phyloP scores from a whole-genome alignment of 2,113 vertebrate genomes.

The Seriola quinqueradiata region DNA sequence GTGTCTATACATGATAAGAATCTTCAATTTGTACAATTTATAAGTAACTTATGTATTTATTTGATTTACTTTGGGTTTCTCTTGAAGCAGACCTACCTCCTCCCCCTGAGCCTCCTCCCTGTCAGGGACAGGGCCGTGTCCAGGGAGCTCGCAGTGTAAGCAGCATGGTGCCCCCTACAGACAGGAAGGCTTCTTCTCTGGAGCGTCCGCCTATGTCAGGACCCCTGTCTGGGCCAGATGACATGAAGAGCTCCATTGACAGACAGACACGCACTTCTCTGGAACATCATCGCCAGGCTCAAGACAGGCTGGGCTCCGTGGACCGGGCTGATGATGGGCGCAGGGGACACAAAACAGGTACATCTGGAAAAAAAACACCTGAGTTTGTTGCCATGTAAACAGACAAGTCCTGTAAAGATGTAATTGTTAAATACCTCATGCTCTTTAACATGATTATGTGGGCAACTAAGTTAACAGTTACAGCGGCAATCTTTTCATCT shows the following conservation, averaged over 20 bases:
- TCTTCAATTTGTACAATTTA: not conserved
- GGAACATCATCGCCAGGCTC: slow-evolving; percentile 93
- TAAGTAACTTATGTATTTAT: not conserved
- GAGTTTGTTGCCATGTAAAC: not conserved
- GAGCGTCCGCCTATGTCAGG: slow-evolving; percentile 91
- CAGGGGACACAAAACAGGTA: slow-evolving; percentile 92
- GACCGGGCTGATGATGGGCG: slow-evolving; percentile 91
- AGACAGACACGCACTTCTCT: slow-evolving; percentile 90
- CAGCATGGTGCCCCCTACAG: slow-evolving; percentile 84
- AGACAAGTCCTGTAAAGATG: not conserved
- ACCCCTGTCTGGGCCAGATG: slow-evolving; percentile 87
- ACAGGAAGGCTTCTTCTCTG: slow-evolving; percentile 94
- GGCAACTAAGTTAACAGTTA: not conserved
- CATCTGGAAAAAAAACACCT: slow-evolving; percentile 4
- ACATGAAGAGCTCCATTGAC: slow-evolving; percentile 92
- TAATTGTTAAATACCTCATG: not conserved
- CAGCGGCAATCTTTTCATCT: not conserved
- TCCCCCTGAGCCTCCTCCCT: slow-evolving; percentile 97
- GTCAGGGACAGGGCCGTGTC: slow-evolving; percentile 91
- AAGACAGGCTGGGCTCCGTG: slow-evolving; percentile 92
- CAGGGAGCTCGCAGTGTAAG: slow-evolving; percentile 86
- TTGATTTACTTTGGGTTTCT: slow-evolving; percentile 20
- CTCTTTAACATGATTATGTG: not conserved
- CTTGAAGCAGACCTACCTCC: slow-evolving; percentile 93
- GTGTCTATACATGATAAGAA: not conserved